Evolutionary conservation across 2,113 vertebrate genomes (phyloP), one percentile per base, ranked within the genome.

Genomic region (human (Homo sapiens)): DNA sequence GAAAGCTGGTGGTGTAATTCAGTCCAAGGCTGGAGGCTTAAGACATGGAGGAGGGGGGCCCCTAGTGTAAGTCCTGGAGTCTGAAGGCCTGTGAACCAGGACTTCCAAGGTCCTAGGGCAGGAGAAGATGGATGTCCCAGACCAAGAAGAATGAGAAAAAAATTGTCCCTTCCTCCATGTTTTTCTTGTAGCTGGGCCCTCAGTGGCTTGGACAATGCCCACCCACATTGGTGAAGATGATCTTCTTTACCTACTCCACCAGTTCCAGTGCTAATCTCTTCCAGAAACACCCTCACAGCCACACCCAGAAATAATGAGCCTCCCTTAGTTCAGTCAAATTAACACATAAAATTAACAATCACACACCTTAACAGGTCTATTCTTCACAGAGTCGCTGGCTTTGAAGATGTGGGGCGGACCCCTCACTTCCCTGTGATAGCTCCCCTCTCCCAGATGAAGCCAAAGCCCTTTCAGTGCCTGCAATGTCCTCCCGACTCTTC

Each of bases 381-480:
- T 64, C 43, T 95, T 30, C 23, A 27, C 43, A 43, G 1, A 57
- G 64, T 50, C 16, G 61, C 25, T 32, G 43, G 50, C 48, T 95
- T 59, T 32, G 30, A 80, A 87, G 43, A 75, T 55, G 12, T 13
- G 7, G 22, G 32, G 55, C 8, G 0, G 10, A 73, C 64, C 17
- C 45, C n/a, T 45, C 30, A n/a, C 45, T 43, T 25, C 6, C 32
- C n/a, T 5, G 2, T 2, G 2, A 40, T 38, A 27, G 1, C 18
- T 38, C 8, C 9, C 50, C 50, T 35, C 40, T 27, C 1, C 5
- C 25, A n/a, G 59, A 70, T 68, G 6, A 73, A 61, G 59, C 11
- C 20, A 64, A 55, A 80, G 22, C 43, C 64, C 27, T 40, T 50
- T 79, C 20, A 6, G 73, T 7, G 61, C 40, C 43, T 20, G 16